Base-by-base conservation (phyloP, 2,113 vertebrate genomes). In the Lutjanus erythropterus region DNA sequence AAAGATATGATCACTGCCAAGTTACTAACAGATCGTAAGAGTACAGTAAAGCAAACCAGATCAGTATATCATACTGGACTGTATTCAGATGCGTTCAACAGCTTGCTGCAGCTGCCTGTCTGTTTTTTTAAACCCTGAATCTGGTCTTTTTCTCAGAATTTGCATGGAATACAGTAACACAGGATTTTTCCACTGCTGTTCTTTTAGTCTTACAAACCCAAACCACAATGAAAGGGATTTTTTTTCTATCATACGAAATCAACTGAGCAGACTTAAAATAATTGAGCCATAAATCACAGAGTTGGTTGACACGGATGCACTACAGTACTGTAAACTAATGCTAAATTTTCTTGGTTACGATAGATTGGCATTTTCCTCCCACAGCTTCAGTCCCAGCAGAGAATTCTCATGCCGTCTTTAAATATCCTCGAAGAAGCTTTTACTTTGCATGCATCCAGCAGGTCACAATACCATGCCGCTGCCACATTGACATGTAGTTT, bases 381-480 rank as follows among this genome's bases (percentile, higher is more conserved):
- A 52, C 49, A 71, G 67, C 49, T 19, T 62, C 19, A 46, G 49
- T 66, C 79, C 84, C 87, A 84, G 66, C 60, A 31, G 55, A 93
- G 74, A 89, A 83, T 94, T 93, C 90, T 80, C 92, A 94, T 81
- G 78, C 71, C 8, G 55, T 89, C 91, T 92, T 91, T 85, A 94
- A 94, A 95, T 94, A 94, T 88, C 88, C 64, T 39, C 61, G 75
- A 80, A 78, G 53, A 29, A 37, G 31, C 75, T 81, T 92, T 82
- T 71, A 67, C 74, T 58, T 76, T 66, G 75, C 75, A 78, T 83
- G 80, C 74, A 27, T 75, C 44, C 71, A 75, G 29, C 59, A 58
- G 44, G 67, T 85, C 62, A 82, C 81, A 69, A 66, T 67, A 37
- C 74, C 44, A 75, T 50, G 42, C 84, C 52, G 71, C 61, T 64